phyloP scores from a whole-genome alignment of 2,797 vertebrate genomes.

The Vireo griseus region DNA sequence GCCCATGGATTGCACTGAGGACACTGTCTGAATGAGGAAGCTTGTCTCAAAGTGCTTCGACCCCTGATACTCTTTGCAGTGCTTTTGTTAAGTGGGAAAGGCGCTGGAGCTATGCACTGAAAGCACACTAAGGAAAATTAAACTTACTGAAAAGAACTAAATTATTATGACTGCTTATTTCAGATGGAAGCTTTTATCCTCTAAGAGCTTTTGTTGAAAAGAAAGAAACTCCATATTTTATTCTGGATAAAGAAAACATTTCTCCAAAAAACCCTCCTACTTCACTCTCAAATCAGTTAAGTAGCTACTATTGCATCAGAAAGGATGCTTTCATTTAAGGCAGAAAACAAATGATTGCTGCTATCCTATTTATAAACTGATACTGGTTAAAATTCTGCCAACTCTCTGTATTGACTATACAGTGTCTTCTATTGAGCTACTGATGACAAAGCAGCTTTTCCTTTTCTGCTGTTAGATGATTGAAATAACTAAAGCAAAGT shows the following conservation, averaged over 20 bases:
- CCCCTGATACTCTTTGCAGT: background rate
- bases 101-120: background rate
- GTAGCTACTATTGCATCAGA: conserved; percentile 16
- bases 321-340: conserved; percentile 34
- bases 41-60: background rate
- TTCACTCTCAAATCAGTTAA: conserved; percentile 40
- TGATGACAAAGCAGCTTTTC: conserved; percentile 60
- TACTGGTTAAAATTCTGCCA: conserved; percentile 53
- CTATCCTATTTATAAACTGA: conserved; percentile 45
- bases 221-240: background rate
- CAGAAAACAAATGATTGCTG: conserved; percentile 44
- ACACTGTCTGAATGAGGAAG: background rate
- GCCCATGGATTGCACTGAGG: background rate
- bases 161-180: conserved; percentile 28
- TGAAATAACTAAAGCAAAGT: conserved; percentile 50
- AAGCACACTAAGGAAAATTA: background rate
- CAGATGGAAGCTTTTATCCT: conserved; percentile 41
- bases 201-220: conserved; percentile 40
- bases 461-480: conserved; percentile 26
- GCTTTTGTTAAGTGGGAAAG: background rate
- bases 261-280: background rate
- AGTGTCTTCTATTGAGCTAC: conserved; percentile 31
- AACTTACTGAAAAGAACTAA: background rate
- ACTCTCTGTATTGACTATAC: conserved; percentile 9
- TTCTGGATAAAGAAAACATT: background rate